phyloP scores from a whole-genome alignment of 2,113 vertebrate species.

The Anarrhichthys ocellatus region DNA sequence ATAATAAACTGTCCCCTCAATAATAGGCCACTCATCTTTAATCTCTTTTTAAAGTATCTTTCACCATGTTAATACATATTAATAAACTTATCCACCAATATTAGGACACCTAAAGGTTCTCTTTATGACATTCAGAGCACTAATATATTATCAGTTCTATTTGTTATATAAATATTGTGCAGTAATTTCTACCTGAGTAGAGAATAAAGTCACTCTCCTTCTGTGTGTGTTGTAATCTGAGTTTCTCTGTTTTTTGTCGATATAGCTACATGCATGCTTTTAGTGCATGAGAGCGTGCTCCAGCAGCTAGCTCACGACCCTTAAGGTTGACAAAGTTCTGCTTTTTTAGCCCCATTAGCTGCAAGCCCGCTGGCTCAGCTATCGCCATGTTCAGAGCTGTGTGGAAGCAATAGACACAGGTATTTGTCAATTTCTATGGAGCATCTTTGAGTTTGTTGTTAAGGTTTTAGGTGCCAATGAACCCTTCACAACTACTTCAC shows the following conservation, averaged over 20 bases:
- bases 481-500: conserved; percentile 16
- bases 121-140: not conserved
- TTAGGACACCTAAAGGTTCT: not conserved
- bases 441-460: conserved; percentile 6
- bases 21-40: too few relatives aligned
- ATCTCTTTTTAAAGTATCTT: not conserved
- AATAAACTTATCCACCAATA: not conserved
- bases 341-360: not conserved
- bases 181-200: not conserved
- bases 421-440: not conserved
- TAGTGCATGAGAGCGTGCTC: not conserved
- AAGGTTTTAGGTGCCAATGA: conserved; percentile 9
- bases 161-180: not conserved
- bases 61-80: not conserved
- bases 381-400: too few relatives aligned
- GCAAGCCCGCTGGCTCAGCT: not conserved
- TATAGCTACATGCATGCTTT: not conserved
- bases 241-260: not conserved
- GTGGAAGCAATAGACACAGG: not conserved
- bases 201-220: not conserved
- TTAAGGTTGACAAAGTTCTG: not conserved
- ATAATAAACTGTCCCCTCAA: not conserved
- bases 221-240: not conserved
- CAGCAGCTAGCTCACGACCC: not conserved
- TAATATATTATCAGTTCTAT: not conserved